Evolutionary conservation across 1,140 invertebrate species (phyloP).

Genomic region (Akabosia matsudoensis): DNA sequence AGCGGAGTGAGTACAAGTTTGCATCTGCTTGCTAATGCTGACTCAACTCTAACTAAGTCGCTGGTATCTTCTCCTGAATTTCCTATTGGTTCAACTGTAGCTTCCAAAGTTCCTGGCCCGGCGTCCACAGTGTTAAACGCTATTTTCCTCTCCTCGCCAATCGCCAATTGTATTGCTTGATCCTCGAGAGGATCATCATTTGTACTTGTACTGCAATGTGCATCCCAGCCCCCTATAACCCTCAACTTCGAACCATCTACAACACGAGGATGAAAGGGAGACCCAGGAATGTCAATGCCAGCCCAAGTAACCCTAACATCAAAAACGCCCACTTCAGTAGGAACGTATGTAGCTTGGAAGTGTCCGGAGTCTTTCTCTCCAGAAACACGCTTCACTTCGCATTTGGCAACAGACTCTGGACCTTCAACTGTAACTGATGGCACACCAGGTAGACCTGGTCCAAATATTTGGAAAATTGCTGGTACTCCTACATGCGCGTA

Average conservation of each 20-base stretch:
- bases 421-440: conserved; percentile 61
- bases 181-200: conserved; percentile 13
- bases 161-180: conserved; percentile 60
- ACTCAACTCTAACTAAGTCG: conserved; percentile 49
- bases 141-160: conserved; percentile 59
- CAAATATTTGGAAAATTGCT: conserved; percentile 52
- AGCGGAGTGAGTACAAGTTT: conserved; percentile 55
- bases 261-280: conserved; percentile 69
- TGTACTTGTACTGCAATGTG: conserved; percentile 39
- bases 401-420: conserved; percentile 65
- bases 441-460: conserved; percentile 58
- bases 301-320: conserved; percentile 70
- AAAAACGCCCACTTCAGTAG: conserved; percentile 69
- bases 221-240: conserved; percentile 77
- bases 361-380: conserved; percentile 56
- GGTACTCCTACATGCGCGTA: conserved; percentile 51
- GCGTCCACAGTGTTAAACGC: conserved; percentile 62
- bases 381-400: conserved; percentile 53
- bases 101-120: conserved; percentile 58
- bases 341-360: conserved; percentile 65
- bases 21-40: conserved; percentile 51
- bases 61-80: conserved; percentile 12
- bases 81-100: conserved; percentile 31
- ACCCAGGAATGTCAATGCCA: conserved; percentile 63
- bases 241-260: conserved; percentile 65